Evolutionary conservation across 2,888 invertebrate species (phyloP), one percentile per base, ranked within the genome.

Genomic region (Lasioglossum morio): DNA sequence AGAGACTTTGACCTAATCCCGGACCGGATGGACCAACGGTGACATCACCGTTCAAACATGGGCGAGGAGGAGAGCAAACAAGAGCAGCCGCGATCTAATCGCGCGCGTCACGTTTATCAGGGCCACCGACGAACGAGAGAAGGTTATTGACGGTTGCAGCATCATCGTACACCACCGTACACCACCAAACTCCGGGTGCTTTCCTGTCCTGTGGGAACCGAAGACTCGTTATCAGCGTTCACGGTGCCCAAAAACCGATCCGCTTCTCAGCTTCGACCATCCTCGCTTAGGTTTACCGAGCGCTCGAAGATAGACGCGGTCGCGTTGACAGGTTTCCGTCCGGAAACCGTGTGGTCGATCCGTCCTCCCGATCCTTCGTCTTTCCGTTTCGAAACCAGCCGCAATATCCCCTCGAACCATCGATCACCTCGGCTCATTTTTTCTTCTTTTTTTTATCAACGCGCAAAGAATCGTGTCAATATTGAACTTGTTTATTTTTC

Each of bases 11-110:
- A 92, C 92, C 91, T 90, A 91, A 90, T 91, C 90, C 86, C 85
- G 72, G 77, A 91, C 92, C 93, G 94, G 94, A 94, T 95, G 95
- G 95, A 94, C 95, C 94, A 94, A 37, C 88, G 91, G 79, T 93
- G 93, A 92, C 92, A 92, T 93, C 94, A 92, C 84, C 92, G 92
- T 92, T 88, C 93, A 95, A 95, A 95, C 89, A 95, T 93, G 92
- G 94, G 94, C 86, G 94, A 93, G 95, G 93, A 86, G 88, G 86
- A 87, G 92, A 87, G 92, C 93, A 94, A 94, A 94, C 92, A 94
- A 93, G 91, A 91, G 84, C 92, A 82, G 53, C 10, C 53, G n/a
- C 92, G 94, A 92, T 94, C 94, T 94, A 94, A 94, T 94, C 94
- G 92, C 34, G 37, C 92, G 12, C 83, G 88, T 78, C 82, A 73